phyloP scores from a whole-genome alignment of 2,113 vertebrate species.

The Brachionichthys hirsutus region DNA sequence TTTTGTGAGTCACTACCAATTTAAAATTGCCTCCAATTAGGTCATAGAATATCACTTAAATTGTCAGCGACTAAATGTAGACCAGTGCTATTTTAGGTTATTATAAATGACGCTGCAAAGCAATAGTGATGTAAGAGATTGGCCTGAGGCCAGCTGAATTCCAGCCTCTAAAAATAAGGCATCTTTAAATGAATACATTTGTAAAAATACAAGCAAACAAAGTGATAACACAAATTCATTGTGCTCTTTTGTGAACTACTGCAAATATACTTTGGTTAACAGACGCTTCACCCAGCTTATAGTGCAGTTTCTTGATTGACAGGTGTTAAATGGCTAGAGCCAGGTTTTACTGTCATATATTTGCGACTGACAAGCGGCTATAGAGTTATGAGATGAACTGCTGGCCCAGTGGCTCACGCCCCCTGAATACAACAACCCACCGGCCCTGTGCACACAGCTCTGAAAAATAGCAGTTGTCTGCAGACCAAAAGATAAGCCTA shows the following conservation, averaged over 20 bases:
- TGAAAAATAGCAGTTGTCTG: slow-evolving; percentile 66
- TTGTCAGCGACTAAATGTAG: slow-evolving; percentile 69
- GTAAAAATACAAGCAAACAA: slow-evolving; percentile 4
- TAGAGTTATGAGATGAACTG: slow-evolving; percentile 61
- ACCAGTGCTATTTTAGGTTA: slow-evolving; percentile 67
- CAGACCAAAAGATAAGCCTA: slow-evolving; percentile 66
- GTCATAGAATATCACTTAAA: slow-evolving; percentile 61
- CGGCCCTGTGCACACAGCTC: slow-evolving; percentile 23
- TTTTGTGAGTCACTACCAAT: slow-evolving; percentile 52
- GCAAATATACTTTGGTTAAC: slow-evolving; percentile 32
- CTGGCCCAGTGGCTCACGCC: slow-evolving; percentile 56
- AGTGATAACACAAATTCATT: slow-evolving; percentile 15
- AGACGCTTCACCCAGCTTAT: slow-evolving; percentile 8
- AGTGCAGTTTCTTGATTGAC: slow-evolving; percentile 40
- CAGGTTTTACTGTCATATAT: slow-evolving; percentile 44
- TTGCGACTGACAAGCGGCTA: slow-evolving; percentile 44
- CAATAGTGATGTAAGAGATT: slow-evolving; percentile 47
- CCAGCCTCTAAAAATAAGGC: slow-evolving; percentile 4
- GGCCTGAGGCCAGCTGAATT: slow-evolving; percentile 29
- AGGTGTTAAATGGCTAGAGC: slow-evolving; percentile 54
- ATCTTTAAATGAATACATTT: no score
- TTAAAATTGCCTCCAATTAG: slow-evolving; percentile 60
- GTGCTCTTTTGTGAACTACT: slow-evolving; percentile 29
- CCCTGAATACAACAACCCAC: slow-evolving; percentile 34
- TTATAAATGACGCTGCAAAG: slow-evolving; percentile 67